Evolutionary conservation across 1,140 invertebrate species (phyloP), one percentile per base, ranked within the genome.

Genomic region (Orussus abietinus): DNA sequence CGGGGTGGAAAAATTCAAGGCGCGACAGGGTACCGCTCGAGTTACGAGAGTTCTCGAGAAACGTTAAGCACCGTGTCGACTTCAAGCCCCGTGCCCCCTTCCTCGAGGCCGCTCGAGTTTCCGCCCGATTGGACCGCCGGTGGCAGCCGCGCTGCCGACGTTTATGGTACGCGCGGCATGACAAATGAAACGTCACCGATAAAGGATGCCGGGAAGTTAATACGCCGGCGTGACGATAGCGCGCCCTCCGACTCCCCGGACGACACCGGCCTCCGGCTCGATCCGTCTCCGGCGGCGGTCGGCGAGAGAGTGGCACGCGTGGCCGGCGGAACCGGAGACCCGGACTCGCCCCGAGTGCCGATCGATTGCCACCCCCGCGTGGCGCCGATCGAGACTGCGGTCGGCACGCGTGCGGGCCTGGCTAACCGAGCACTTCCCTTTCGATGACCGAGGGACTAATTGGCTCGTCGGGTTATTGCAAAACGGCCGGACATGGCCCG

Each of bases 111-210:
- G 38, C 35, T 35, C 50, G 38, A 57, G 52, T 57, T 59, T 49
- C 39, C 29, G 47, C 38, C 37, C 30, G 30, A 41, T 33, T 19
- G 18, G 45, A 28, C 43, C 42, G 32, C 47, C 31, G 33, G 33
- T 49, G 38, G 38, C 42, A 51, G 49, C 38, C 51, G 38, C 40
- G 41, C 51, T 44, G 32, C 26, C 63, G 62, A 64, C 60, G 51
- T 63, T 65, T 64, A 64, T 63, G 55, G 59, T 55, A 58, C 61
- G 53, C 46, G 45, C 47, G 48, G 50, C 6, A 45, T 65, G 62
- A 65, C 62, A 65, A 65, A 65, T 65, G 62, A 65, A 64, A 65
- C 45, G 59, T 60, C 61, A 60, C 59, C 61, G 57, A 62, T 64
- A 62, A 63, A 53, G 51, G 55, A 61, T 55, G 53, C 48, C 52